Evolutionary conservation across 2,797 vertebrate species (phyloP), one percentile per base, ranked within the genome.

Genomic region (Micromesistius poutassou): DNA sequence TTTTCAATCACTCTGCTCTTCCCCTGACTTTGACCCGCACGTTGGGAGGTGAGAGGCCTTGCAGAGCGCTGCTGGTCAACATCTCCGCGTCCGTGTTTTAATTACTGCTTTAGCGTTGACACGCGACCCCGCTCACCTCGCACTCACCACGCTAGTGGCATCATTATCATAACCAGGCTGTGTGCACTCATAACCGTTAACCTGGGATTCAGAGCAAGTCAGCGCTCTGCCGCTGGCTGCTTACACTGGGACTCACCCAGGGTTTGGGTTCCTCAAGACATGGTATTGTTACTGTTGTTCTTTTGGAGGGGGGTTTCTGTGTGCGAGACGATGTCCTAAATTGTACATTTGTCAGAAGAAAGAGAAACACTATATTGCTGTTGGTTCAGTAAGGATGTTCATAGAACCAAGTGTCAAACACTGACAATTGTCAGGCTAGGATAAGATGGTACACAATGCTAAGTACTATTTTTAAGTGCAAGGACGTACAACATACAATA

Each of bases 1-100:
- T 90, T 90, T 90, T 90, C 87, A 84, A 86, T 90, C 89, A 87
- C 71, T 71, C 83, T 85, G 77, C 88, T 79, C 90, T 92, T 87
- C 88, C 78, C 77, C 76, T 90, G 91, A 92, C 91, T 93, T 94
- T 94, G 91, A 93, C 85, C 90, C 77, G 74, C 75, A 82, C 82
- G 74, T 80, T 55, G 5, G 0, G 74, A 86, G 87, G 86, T 90
- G 81, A 87, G 83, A 87, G 81, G 81, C 89, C 84, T 83, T 81
- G 82, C 83, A 87, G 80, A 46, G 83, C 84, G 42, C 74, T 16
- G 35, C 33, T 77, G 75, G 78, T 50, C 74, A 80, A 84, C 66
- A 86, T 83, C 84, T 84, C 68, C 74, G 79, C 71, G 80, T 80
- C 84, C 82, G 55, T 88, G 71, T 88, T 87, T 79, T 90, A 92